A percentile compares a stretch with the other conserved stretches of the same genome.
phyloP scores from a whole-genome alignment of 2,797 vertebrate genomes.

The Esox lucius region DNA sequence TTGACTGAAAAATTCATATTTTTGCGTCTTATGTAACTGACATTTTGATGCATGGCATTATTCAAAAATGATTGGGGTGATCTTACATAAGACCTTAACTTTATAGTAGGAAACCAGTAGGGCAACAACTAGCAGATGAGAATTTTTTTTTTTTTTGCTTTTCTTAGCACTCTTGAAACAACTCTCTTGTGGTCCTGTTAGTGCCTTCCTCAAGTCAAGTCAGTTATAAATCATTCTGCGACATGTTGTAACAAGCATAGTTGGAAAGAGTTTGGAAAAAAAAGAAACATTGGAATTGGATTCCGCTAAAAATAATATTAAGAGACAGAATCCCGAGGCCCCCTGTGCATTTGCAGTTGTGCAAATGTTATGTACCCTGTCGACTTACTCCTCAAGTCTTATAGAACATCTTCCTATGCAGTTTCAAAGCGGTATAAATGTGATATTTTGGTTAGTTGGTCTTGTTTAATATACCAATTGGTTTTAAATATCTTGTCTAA shows the following conservation, averaged over 20 bases:
- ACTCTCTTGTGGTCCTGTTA: constrained; percentile 31
- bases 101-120: neutral
- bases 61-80: neutral
- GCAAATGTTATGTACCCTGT: neutral
- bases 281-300: neutral
- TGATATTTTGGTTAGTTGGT: neutral
- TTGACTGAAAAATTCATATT: neutral
- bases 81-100: neutral
- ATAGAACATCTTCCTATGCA: neutral
- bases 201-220: constrained; percentile 16
- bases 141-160: neutral
- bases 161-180: constrained; percentile 9
- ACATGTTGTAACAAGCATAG: constrained; percentile 1
- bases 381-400: neutral
- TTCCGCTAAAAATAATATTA: neutral
- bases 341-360: neutral
- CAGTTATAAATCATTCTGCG: constrained; percentile 28
- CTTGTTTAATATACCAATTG: neutral
- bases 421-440: neutral
- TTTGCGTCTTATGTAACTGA: neutral
- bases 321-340: neutral
- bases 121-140: neutral
- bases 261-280: neutral
- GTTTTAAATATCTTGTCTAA: too few species aligned
- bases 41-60: neutral